A percentile compares a stretch with the other conserved stretches of the same genome.
Evolutionary conservation across 1,140 invertebrate species (phyloP).

Genomic region (Cyclina sinensis): DNA sequence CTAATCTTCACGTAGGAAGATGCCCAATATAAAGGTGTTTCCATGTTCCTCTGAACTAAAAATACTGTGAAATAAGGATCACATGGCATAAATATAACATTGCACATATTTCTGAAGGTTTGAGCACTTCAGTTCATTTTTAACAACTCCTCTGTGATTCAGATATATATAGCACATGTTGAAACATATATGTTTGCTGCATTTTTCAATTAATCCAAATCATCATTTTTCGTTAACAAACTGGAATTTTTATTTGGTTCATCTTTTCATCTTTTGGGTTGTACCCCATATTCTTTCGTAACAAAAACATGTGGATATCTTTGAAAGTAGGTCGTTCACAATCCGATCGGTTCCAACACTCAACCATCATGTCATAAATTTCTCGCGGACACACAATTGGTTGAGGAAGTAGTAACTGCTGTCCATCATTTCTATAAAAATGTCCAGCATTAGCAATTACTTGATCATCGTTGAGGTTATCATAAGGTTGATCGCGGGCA

Average conservation of each 20-base stretch:
- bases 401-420: conserved; percentile 81
- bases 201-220: background rate
- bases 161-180: conserved; percentile 17
- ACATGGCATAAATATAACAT: conserved; percentile 26
- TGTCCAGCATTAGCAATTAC: conserved; percentile 90
- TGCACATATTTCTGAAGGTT: conserved; percentile 42
- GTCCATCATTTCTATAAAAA: conserved; percentile 83
- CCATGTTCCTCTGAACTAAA: background rate
- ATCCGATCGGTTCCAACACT: conserved; percentile 96
- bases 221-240: conserved; percentile 78
- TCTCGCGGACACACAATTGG: conserved; percentile 85
- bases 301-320: conserved; percentile 96
- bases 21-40: too few species aligned
- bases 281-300: conserved; percentile 94
- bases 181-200: background rate
- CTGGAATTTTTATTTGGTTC: conserved; percentile 82
- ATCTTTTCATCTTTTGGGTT: conserved; percentile 85
- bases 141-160: background rate
- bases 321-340: conserved; percentile 93
- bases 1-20: too few species aligned
- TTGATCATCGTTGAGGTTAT: conserved; percentile 92
- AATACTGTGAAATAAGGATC: conserved; percentile 30
- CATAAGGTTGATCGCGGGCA: conserved; percentile 93
- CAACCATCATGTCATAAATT: conserved; percentile 95
- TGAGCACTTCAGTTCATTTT: conserved; percentile 21